Base-by-base conservation (phyloP, 2,888 invertebrate genomes). In the Torymus aiolomorphi region DNA sequence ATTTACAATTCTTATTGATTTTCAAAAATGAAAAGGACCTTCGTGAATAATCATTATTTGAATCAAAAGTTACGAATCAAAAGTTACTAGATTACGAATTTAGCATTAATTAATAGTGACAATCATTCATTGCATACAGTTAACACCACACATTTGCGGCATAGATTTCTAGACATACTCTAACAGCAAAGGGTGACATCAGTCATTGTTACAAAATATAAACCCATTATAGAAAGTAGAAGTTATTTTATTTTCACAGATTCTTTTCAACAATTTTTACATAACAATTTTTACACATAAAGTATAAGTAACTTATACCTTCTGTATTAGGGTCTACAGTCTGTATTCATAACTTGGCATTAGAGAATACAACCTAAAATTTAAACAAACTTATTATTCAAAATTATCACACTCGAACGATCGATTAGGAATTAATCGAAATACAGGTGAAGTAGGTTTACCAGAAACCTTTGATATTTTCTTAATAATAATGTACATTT, bases 401-500 rank as follows among this genome's bases (percentile, higher is more conserved):
- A 31, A 57, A 57, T 57, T 18, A 57, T 57, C n/a, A 56, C 5
- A 56, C n/a, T 16, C 57, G 4, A n/a, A 5, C 16, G 57, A 12
- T 11, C 5, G 14, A 57, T 18, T n/a, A 31, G 3, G 4, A 31
- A 31, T 31, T 31, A 42, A 62, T 76, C 20, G 52, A 52, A 80
- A 51, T 70, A 62, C 62, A n/a, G 54, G 63, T 70, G 14, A 77
- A 77, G 57, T 59, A 73, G 57, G 49, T 54, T 61, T 65, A 56
- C 16, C 13, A 24, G 61, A 69, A 57, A 69, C 18, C 51, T 59
- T 51, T 24, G 52, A 76, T 14, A 77, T 52, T 61, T 74, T 65
- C 52, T 74, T 69, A 79, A 62, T 24, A 65, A 67, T 69, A 70
- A 70, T 70, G 54, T 65, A 65, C 57, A 63, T 76, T 76, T 42